Base-by-base conservation (phyloP, 2,888 invertebrate genomes). In the Brachyptera putata region DNA sequence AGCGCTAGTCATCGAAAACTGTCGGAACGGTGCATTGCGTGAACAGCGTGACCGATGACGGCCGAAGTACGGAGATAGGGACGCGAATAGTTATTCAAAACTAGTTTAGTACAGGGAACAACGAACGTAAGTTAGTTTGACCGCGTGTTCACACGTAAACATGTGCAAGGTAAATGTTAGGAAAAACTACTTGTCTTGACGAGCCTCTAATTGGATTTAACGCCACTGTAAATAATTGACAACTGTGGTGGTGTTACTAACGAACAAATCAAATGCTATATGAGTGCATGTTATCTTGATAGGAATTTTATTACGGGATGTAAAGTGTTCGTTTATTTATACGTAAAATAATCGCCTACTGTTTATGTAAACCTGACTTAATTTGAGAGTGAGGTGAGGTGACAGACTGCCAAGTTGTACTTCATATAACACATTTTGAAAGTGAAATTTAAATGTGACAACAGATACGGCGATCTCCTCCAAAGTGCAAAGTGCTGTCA, bases 401-500 rank as follows among this genome's bases (percentile, higher is more conserved):
- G 3, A 16, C 16, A n/a, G 39, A 14, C 39, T 37, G 13, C 14
- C 39, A 14, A 37, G 14, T 37, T n/a, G 39, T 37, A n/a, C n/a
- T n/a, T n/a, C n/a, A n/a, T n/a, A n/a, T n/a, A n/a, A n/a, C 30
- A 43, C 21, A 22, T 53, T 34, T 53, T 22, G 53, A 53, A 53
- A 53, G 53, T 53, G 53, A 53, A 53, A 53, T 36, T 53, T 36
- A 16, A 16, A 13, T 21, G 53, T 53, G 53, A 53, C 53, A 53
- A 36, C 21, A 36, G 21, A 1, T 22, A 46, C 24, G 36, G 16
- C 14, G 9, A 53, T 36, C 36, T 53, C 16, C 22, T 18, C 18
- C 37, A 18, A 22, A 53, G 53, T 53, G 53, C 53, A 53, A 53
- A 53, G 53, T 53, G 53, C 7, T 53, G 53, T 53, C 53, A 53